Base-by-base conservation (phyloP, 2,113 vertebrate genomes). In the Todiramphus saurophagus region DNA sequence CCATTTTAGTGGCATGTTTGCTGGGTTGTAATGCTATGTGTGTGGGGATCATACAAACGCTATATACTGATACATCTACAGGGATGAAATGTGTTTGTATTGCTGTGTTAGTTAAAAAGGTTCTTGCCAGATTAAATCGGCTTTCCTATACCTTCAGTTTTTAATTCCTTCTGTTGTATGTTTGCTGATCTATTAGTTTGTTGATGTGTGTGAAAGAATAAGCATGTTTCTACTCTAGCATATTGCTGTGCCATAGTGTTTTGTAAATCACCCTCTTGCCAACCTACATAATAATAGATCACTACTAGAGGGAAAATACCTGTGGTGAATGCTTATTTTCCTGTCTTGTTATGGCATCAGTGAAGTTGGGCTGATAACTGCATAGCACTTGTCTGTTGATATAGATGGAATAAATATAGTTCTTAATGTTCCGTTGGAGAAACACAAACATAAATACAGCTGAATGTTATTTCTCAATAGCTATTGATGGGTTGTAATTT, bases 401-500 rank as follows among this genome's bases (percentile, higher is more conserved):
- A 87, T 77, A 83, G 86, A 88, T 68, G 82, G 90, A 90, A 93
- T 82, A 97, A 97, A 97, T 84, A 66, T 1, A 94, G 94, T 96
- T 87, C 92, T 95, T 87, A 86, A 91, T n/a, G 92, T 89, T 87
- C n/a, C 56, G 76, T 50, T 30, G n/a, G 35, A 77, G 91, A 89
- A 75, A 75, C 78, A 82, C 84, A 81, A 86, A 93, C 76, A 90
- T 95, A 95, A 95, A 94, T 91, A 95, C 90, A 93, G 94, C 91
- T 91, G 94, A 90, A 76, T 91, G 90, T 72, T 96, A 58, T 87
- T 94, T 89, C 92, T 94, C 85, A 43, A 58, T 90, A 55, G 92
- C 91, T 82, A 16, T 55, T 63, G 33, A 96, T 96, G 83, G 84
- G 88, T 93, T 96, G 87, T 97, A 97, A 98, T 97, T 93, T 90